Evolutionary conservation across 2,888 invertebrate species (phyloP), one percentile per base, ranked within the genome.

Genomic region (Apocheima hispidaria): DNA sequence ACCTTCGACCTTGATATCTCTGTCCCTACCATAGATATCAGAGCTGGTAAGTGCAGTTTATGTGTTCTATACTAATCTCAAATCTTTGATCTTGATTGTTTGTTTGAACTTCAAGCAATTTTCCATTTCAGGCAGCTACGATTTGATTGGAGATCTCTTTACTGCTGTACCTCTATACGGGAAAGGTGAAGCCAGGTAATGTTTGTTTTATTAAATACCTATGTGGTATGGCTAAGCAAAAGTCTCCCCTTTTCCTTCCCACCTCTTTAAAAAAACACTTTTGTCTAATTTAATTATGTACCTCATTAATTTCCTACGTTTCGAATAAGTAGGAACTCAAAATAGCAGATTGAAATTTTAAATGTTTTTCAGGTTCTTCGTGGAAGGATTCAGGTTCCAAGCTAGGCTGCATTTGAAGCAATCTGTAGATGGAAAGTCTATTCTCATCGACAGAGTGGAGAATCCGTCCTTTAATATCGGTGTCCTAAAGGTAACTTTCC

Each of bases 101-200:
- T n/a, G n/a, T n/a, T n/a, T n/a, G n/a, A n/a, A n/a, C n/a, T n/a
- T n/a, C n/a, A n/a, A n/a, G n/a, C n/a, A n/a, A n/a, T 51, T 36
- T 9, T 30, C 4, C n/a, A 16, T 84, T 82, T 66, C 80, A 90
- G 89, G 73, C 10, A 51, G 72, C n/a, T 92, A 90, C 73, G 82
- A 86, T 49, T 65, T 90, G 0, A 35, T 73, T 20, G 92, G 92
- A 16, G 80, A 88, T 57, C 63, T 92, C 12, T 80, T 86, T 54
- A 80, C 79, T 30, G 87, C 85, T 52, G 77, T 91, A 41, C 90
- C 92, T 9, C 72, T 91, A 4, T 91, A 84, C 64, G 92, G 90
- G 69, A 84, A 84, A 38, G 90, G 90, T 49, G 70, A 68, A 33
- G 86, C 88, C 5, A 66, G 66, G 92, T 92, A 77, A 84, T 85